Evolutionary conservation across 1,140 invertebrate genomes (phyloP), one percentile per base, ranked within the genome.

Genomic region (Venturia canescens): DNA sequence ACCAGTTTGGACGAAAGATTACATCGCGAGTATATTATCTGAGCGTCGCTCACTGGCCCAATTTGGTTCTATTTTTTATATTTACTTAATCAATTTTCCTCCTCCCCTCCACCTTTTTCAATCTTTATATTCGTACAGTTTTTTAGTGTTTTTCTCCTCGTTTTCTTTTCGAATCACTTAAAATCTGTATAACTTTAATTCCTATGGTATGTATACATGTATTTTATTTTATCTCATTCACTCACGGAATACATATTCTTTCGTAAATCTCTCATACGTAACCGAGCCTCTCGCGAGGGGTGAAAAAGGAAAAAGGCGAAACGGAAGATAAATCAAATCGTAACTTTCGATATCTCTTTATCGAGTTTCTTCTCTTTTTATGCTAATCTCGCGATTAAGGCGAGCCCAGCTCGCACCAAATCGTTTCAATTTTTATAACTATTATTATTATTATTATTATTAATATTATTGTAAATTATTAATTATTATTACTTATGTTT

Each of bases 321-420:
- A 57, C 53, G 53, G 53, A 57, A 57, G 21, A 57, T 23, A 57
- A 57, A 57, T 57, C 21, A 57, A 57, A n/a, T 57, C 2, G 21
- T n/a, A 57, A 57, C 18, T 0, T 23, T 57, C 53, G n/a, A 57
- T 21, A n/a, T 23, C 15, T 34, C 3, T n/a, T 53, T n/a, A 53
- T 53, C 50, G 50, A 53, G 31, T 34, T 34, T 34, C 13, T 44
- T 44, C 38, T 57, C 3, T 4, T 57, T 31, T 70, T 18, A 38
- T 18, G 67, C 67, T n/a, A 70, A 70, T n/a, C n/a, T 21, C 67
- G 67, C 67, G 67, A 70, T 70, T 31, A 70, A 27, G 31, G 31
- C 67, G 67, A 70, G 67, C 67, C 26, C 67, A 70, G 67, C 67
- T 70, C 67, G 67, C 67, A 34, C 67, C 26, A 27, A 34, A 70